Evolutionary conservation across 92 coral and sea anemone genomes (phyloP).

Genomic region (Zoanthus solanderi): DNA sequence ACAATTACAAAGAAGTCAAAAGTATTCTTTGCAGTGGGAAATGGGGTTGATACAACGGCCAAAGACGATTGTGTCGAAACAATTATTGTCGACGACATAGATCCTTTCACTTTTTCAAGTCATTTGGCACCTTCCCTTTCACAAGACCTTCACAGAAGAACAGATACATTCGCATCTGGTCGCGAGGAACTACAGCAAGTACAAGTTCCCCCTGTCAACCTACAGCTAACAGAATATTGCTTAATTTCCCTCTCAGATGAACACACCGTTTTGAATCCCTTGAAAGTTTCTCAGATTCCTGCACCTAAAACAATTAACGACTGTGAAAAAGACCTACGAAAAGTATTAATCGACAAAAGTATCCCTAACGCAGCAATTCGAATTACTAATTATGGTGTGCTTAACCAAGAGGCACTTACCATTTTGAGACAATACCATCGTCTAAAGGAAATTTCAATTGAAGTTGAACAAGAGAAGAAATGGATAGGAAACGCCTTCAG

Average conservation of each 20-base stretch:
- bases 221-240: neutral
- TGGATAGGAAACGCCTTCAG: constrained; percentile 54
- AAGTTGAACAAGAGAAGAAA: constrained; percentile 43
- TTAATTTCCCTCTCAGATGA: neutral
- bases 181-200: neutral
- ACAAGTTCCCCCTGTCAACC: constrained; percentile 1
- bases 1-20: constrained; percentile 7
- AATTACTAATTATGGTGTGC: constrained; percentile 42
- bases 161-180: constrained; percentile 6
- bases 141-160: constrained; percentile 7
- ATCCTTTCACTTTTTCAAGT: neutral
- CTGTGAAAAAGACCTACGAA: neutral
- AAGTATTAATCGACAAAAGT: neutral
- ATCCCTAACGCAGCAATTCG: neutral
- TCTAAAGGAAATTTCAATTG: constrained; percentile 19
- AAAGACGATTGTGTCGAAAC: constrained; percentile 3
- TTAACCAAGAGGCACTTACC: constrained; percentile 39
- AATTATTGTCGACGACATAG: neutral
- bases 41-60: neutral
- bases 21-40: constrained; percentile 9
- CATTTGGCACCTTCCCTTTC: neutral
- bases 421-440: constrained; percentile 44
- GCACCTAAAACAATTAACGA: neutral
- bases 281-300: neutral
- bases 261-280: neutral